A percentile compares a stretch with the other conserved stretches of the same genome.
phyloP scores from a whole-genome alignment of 1,140 invertebrate species.

The Luehdorfia chinensis region DNA sequence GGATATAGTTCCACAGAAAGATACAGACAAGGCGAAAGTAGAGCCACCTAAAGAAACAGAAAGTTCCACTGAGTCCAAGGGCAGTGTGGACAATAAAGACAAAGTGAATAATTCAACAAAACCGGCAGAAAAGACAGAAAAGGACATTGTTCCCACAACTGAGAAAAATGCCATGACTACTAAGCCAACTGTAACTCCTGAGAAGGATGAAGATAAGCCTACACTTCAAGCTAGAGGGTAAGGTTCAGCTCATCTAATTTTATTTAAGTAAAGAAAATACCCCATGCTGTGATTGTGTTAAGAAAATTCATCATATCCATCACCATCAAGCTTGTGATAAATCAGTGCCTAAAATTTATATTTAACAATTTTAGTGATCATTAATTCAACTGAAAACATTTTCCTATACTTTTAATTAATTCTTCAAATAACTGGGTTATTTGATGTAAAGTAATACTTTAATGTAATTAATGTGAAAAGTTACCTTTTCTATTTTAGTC shows the following conservation, averaged over 20 bases:
- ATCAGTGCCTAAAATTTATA: too few species aligned
- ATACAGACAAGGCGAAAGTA: slow-evolving; percentile 17
- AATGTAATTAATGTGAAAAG: too few species aligned
- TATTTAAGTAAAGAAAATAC: neutral
- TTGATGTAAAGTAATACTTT: too few species aligned
- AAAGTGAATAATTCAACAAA: slow-evolving; percentile 10
- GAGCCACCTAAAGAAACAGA: slow-evolving; percentile 15
- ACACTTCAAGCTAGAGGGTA: slow-evolving; percentile 43
- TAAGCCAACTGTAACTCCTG: slow-evolving; percentile 29
- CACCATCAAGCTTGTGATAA: too few species aligned
- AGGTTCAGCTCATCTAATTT: too few species aligned
- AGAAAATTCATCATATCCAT: too few species aligned
- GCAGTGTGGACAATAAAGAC: slow-evolving; percentile 8
- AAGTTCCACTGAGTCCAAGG: neutral
- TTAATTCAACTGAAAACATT: too few species aligned
- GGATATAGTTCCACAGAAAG: slow-evolving; percentile 11
- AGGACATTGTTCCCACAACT: slow-evolving; percentile 18
- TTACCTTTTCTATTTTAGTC: too few species aligned
- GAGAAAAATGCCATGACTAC: slow-evolving; percentile 20
- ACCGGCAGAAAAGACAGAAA: slow-evolving; percentile 24
- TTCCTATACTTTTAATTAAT: too few species aligned
- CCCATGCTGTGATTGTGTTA: too few species aligned
- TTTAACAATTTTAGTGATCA: too few species aligned
- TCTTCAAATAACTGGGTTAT: too few species aligned
- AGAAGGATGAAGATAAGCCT: slow-evolving; percentile 30